phyloP scores from a whole-genome alignment of 2,113 vertebrate species.

The Oryzias woworae region DNA sequence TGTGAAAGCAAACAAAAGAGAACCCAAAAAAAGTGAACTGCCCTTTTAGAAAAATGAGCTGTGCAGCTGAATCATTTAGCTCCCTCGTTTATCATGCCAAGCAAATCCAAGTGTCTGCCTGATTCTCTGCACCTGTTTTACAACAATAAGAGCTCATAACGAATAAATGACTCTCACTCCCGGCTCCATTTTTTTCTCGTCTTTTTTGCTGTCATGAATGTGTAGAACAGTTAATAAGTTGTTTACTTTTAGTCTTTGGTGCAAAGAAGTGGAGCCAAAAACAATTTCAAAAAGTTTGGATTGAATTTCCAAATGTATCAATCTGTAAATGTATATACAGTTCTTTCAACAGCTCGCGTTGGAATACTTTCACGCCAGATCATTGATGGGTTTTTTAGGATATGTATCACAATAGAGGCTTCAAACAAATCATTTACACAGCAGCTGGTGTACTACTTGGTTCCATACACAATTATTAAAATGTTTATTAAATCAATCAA shows the following conservation, averaged over 20 bases:
- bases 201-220: slow-evolving; percentile 16
- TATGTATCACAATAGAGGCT: too few relatives aligned
- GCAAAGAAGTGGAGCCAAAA: not conserved
- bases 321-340: not conserved
- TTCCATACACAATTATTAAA: too few relatives aligned
- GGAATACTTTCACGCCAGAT: too few relatives aligned
- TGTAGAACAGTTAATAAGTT: slow-evolving; percentile 28
- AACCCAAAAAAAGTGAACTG: too few relatives aligned
- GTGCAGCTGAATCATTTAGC: slow-evolving; percentile 3
- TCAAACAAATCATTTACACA: too few relatives aligned
- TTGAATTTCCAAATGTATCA: not conserved
- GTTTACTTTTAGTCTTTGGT: slow-evolving; percentile 22
- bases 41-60: not conserved
- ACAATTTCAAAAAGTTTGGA: not conserved
- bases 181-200: slow-evolving; percentile 20
- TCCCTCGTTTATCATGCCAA: slow-evolving; percentile 11
- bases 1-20: not conserved
- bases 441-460: too few relatives aligned
- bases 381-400: too few relatives aligned
- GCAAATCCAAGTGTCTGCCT: slow-evolving; percentile 2
- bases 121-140: slow-evolving; percentile 24
- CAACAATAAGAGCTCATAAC: slow-evolving; percentile 35
- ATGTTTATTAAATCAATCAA: too few relatives aligned
- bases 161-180: slow-evolving; percentile 23
- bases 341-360: too few relatives aligned